phyloP scores from a whole-genome alignment of 2,888 invertebrate genomes.

The Andrena bucephala region DNA sequence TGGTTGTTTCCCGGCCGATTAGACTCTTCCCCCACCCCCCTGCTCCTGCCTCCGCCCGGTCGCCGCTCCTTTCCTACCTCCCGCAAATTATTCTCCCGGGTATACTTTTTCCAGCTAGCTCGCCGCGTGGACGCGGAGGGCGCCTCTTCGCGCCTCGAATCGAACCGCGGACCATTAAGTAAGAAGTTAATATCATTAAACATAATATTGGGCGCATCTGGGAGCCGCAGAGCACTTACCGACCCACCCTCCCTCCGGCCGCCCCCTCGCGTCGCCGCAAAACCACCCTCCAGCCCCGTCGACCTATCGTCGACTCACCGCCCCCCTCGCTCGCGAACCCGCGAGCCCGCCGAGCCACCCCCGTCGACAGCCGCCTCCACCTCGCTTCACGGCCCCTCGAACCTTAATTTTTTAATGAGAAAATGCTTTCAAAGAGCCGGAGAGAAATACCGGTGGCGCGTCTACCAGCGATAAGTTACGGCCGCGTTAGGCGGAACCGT shows the following conservation, averaged over 20 bases:
- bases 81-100: conserved; percentile 80
- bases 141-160: conserved; percentile 83
- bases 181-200: conserved; percentile 85
- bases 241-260: conserved; percentile 58
- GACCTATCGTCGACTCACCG: conserved; percentile 46
- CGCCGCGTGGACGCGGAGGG: conserved; percentile 46
- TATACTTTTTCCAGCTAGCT: conserved; percentile 73
- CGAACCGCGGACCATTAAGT: conserved; percentile 85
- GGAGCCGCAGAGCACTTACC: conserved; percentile 85
- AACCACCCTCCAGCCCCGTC: conserved; percentile 46
- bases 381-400: conserved; percentile 63
- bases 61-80: conserved; percentile 27
- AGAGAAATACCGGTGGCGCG: conserved; percentile 81
- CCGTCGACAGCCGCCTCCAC: conserved; percentile 6
- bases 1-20: conserved; percentile 58
- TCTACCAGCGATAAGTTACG: conserved; percentile 84
- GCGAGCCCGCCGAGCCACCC: neutral
- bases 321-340: conserved; percentile 37
- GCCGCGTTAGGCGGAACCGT: conserved; percentile 78
- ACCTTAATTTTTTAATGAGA: conserved; percentile 88
- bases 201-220: conserved; percentile 85
- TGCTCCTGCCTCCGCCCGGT: neutral
- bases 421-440: conserved; percentile 88
- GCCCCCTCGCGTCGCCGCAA: conserved; percentile 61
- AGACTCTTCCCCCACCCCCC: conserved; percentile 12